Percentiles rank a stretch among this genome's conserved stretches.
Conservation (phyloP, 2,797 vertebrate genomes). For the Gallinago solitaria region DNA sequence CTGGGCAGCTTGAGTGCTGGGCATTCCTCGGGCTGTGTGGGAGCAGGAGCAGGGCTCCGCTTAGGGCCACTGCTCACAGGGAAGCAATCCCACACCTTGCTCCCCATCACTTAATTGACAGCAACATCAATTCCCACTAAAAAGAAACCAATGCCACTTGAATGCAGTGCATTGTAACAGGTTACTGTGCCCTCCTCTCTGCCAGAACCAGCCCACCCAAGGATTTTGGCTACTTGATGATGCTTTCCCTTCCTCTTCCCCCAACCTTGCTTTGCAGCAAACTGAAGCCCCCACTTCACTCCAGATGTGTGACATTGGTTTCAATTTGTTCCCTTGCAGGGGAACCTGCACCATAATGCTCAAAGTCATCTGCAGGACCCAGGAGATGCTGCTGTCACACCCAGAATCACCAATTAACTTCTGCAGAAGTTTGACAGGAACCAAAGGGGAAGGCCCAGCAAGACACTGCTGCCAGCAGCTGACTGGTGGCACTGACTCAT, state of each 20-base stretch:
- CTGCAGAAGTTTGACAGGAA: background rate
- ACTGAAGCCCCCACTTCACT: background rate
- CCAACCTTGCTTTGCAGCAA: background rate
- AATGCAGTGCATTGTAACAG: background rate
- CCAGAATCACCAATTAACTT: background rate
- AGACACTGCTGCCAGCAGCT: rapidly evolving
- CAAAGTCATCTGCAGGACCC: background rate
- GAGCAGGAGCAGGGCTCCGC: background rate
- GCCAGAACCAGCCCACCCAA: background rate
- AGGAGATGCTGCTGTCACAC: background rate
- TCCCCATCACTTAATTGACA: rapidly evolving
- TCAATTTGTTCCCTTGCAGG: background rate
- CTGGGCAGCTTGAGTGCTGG: background rate
- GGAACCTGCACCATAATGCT: rapidly evolving
- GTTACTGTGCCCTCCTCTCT: too few species aligned
- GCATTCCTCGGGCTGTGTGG: background rate
- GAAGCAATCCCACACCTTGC: background rate
- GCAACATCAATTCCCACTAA: background rate
- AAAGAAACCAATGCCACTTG: background rate
- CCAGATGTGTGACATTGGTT: rapidly evolving
- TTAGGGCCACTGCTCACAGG: rapidly evolving
- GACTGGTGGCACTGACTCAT: background rate
- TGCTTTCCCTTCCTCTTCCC: background rate
- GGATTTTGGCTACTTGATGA: background rate
- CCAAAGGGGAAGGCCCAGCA: rapidly evolving